Base-by-base conservation (phyloP, 2,888 invertebrate species). In the Pinctada fucata region DNA sequence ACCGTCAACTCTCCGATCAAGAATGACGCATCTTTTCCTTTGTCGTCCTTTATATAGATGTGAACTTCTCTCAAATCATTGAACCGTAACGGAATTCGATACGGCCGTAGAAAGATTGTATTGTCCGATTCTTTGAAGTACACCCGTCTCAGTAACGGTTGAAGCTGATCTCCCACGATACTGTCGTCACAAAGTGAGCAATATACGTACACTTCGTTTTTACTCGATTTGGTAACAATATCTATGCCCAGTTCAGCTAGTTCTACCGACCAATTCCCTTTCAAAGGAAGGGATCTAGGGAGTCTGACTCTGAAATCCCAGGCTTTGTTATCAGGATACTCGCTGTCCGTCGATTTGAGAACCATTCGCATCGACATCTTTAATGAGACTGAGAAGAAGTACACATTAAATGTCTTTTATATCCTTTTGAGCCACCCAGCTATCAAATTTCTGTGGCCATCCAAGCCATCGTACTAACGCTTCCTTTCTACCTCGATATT, bases 41-140 rank as follows among this genome's bases (percentile, higher is more conserved):
- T 31, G 1, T 48, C 63, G 66, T 78, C 78, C 50, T 66, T 78
- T 72, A 81, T 81, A 81, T 78, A 78, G 52, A 81, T 65, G 49
- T 76, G 76, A 3, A 78, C 73, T 31, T 31, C 31, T 31, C 31
- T 31, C 31, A 31, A 31, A 31, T 31, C 31, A 31, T 31, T 31
- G 31, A 31, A 31, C 31, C 31, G 31, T 31, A 31, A 31, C 31
- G 31, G 31, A 31, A 31, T 31, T 31, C 31, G 64, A 70, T 78
- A 78, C 2, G 81, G 78, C 2, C 50, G 31, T 8, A 16, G 51
- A 78, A 63, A 81, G 48, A 75, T 70, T 8, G 47, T 45, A 73
- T 78, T 72, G 58, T n/a, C n/a, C 3, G 47, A 4, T 71, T 31
- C 31, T 31, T 31, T 31, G 31, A 31, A 31, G 31, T 31, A 31